A percentile compares a stretch with the other conserved stretches of the same genome.
phyloP scores from a whole-genome alignment of 1,140 invertebrate species.

The Pygmarrhopalites habei region DNA sequence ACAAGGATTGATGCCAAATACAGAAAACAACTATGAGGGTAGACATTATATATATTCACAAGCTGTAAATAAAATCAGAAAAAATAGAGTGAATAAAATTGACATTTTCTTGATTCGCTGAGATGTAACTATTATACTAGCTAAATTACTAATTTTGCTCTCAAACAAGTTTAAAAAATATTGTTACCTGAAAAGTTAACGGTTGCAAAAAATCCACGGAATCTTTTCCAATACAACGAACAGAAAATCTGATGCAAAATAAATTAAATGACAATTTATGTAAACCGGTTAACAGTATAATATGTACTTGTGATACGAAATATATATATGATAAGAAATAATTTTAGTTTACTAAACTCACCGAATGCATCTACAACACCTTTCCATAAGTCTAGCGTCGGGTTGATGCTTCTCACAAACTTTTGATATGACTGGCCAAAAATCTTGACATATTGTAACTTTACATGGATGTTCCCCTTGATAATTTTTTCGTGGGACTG shows the following conservation, averaged over 20 bases:
- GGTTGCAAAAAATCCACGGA: slow-evolving; percentile 67
- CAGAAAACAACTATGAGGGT: slow-evolving; percentile 88
- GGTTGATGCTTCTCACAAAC: slow-evolving; percentile 67
- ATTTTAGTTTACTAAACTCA: too few relatives aligned
- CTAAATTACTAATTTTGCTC: too few relatives aligned
- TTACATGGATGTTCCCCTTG: slow-evolving; percentile 67
- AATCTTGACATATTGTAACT: slow-evolving; percentile 64
- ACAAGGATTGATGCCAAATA: slow-evolving; percentile 92
- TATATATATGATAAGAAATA: too few relatives aligned
- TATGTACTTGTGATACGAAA: too few relatives aligned
- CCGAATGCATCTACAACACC: slow-evolving; percentile 78
- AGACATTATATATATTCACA: slow-evolving; percentile 67
- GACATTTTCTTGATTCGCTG: background rate
- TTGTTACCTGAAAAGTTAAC: slow-evolving; percentile 69
- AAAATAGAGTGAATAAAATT: background rate
- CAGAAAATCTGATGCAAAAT: too few relatives aligned
- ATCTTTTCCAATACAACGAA: slow-evolving; percentile 75
- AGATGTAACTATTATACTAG: too few relatives aligned
- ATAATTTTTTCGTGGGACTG: slow-evolving; percentile 50
- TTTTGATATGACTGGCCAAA: slow-evolving; percentile 77
- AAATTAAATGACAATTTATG: too few relatives aligned
- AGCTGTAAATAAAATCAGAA: slow-evolving; percentile 55
- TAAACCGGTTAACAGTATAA: too few relatives aligned
- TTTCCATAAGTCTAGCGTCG: slow-evolving; percentile 83
- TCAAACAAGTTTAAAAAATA: too few relatives aligned